A percentile compares a stretch with the other conserved stretches of the same genome.
Conservation (phyloP, 2,888 invertebrate genomes). For the Leptopilina myrica region DNA sequence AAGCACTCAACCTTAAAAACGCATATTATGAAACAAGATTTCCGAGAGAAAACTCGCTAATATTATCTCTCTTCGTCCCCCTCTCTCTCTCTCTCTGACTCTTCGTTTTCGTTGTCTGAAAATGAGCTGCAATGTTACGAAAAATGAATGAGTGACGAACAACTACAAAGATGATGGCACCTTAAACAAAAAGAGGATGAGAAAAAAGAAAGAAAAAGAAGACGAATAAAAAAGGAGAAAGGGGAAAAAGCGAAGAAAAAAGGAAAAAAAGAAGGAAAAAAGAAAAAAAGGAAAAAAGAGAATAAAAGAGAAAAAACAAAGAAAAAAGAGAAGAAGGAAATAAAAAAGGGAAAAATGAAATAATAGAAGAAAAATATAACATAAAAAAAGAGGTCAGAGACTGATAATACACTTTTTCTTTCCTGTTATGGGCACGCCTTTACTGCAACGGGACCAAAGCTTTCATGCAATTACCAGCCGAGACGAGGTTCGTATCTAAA, state of each 20-base stretch:
- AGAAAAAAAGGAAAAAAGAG: not conserved
- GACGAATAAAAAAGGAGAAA: not conserved
- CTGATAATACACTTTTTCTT: conserved; percentile 63
- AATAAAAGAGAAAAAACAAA: not conserved
- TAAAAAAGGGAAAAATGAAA: not conserved
- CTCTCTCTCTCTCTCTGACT: not conserved
- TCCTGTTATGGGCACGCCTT: conserved; percentile 37
- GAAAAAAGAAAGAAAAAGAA: not conserved
- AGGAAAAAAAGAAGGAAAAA: too few species aligned
- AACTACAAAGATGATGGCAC: not conserved
- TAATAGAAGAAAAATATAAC: conserved; percentile 33
- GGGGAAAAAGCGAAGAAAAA: not conserved
- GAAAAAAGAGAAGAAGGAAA: not conserved
- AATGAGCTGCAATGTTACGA: conserved; percentile 23
- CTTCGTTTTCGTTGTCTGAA: not conserved
- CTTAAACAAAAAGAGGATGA: not conserved
- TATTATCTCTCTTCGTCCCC: conserved; percentile 1
- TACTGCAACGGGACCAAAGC: conserved; percentile 52
- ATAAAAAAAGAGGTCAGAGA: conserved; percentile 40
- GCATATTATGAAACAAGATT: conserved; percentile 31
- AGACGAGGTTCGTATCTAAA: conserved; percentile 58
- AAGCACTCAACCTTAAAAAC: conserved; percentile 34
- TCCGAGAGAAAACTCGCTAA: conserved; percentile 30
- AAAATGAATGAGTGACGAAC: conserved; percentile 26
- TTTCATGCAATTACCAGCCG: conserved; percentile 69